These are phyloP conservation scores for Drosophila funebris DNA, from an alignment of 1,140 invertebrate species.

Conservation along the genomic window DNA sequence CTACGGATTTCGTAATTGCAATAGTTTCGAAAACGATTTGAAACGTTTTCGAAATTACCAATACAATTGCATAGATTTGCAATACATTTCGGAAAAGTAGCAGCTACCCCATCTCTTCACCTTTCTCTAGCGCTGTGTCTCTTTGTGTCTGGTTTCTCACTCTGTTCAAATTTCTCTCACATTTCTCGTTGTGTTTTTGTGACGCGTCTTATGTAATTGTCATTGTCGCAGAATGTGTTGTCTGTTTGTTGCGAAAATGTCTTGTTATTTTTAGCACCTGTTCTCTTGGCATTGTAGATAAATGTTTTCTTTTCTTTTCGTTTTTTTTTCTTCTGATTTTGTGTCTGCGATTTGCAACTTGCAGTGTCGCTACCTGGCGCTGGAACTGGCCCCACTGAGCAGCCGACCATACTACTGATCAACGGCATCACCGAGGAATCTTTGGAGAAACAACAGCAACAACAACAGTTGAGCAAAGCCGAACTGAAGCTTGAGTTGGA, in stretches of 20 bases:
- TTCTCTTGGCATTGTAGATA: conserved; percentile 49
- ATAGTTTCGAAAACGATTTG: conserved; percentile 38
- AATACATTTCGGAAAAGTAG: too few relatives aligned
- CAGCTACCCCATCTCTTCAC: background rate
- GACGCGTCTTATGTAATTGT: conserved; percentile 57
- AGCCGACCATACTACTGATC: conserved; percentile 80
- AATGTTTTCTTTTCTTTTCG: conserved; percentile 4
- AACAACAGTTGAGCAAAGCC: conserved; percentile 33
- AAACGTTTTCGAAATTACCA: conserved; percentile 18
- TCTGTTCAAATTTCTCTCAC: background rate
- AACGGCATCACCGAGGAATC: conserved; percentile 68
- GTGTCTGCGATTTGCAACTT: background rate
- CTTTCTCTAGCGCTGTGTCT: background rate
- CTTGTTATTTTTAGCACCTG: conserved; percentile 78
- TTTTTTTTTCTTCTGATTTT: background rate
- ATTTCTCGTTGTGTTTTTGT: conserved; percentile 23
- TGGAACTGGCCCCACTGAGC: conserved; percentile 69
- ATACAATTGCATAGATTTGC: background rate
- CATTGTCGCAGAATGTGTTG: conserved; percentile 55
- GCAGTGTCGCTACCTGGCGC: conserved; percentile 82
- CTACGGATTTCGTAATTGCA: conserved; percentile 59
- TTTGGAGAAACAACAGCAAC: conserved; percentile 38
- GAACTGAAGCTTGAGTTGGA: conserved; percentile 54
- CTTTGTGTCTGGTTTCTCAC: too few relatives aligned
- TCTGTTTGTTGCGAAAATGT: conserved; percentile 30